Base-by-base conservation (phyloP, 1,140 invertebrate genomes). In the Luehdorfia chinensis region DNA sequence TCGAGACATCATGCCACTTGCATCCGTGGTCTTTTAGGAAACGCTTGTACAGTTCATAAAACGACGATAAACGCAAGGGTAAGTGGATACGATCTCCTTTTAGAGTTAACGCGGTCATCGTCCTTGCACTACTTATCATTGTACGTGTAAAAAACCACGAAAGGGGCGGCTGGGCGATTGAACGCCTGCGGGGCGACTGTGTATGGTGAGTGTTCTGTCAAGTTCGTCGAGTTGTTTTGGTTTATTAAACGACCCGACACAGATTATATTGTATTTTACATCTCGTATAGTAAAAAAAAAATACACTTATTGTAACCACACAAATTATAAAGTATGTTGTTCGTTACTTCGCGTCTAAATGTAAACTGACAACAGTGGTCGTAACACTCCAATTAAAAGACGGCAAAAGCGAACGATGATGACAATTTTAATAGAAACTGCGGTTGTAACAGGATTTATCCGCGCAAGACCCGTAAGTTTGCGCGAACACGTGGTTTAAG, bases 401-500 rank as follows among this genome's bases (percentile, higher is more conserved):
- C 69, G 55, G 55, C 53, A 58, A 32, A 59, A 64, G 36, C 58
- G 55, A 69, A 73, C 76, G 59, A 55, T 66, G 51, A 62, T 58
- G 66, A 63, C 63, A 62, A 71, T 73, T 57, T 59, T 68, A 55
- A 56, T 55, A 51, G 52, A 62, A 75, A 55, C 63, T 77, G 78
- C 68, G 68, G 79, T 84, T 84, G n/a, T 50, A 86, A 86, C 83
- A 83, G 83, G 78, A 83, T 86, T 67, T 73, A 80, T 73, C 75
- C 65, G 77, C 66, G 55, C 33, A 21, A 15, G 31, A 57, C 25
- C 19, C 9, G 44, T 27, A 44, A 31, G 16, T 13, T 31, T 13
- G 12, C 12, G 9, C 12, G 25, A n/a, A 16, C 39, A 43, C 39
- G 25, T 43, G 39, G n/a, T 41, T 2, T n/a, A n/a, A 13, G 30